Evolutionary conservation across 2,888 invertebrate genomes (phyloP), one percentile per base, ranked within the genome.

Genomic region (Eupithecia insigniata): DNA sequence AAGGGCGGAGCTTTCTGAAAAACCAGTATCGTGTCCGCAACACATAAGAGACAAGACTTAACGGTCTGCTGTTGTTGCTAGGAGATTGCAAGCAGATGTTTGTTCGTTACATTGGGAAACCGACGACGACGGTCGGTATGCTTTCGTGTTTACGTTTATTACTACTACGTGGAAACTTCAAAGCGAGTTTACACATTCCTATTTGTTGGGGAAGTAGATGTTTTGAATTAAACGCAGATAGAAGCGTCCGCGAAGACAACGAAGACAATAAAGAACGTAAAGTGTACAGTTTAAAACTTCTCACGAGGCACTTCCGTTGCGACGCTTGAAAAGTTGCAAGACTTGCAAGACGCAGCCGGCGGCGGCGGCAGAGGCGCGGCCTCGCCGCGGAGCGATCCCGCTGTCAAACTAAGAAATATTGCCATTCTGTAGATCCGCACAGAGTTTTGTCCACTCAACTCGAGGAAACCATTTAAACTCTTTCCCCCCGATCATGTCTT

Each of bases 341-440:
- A 88, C 84, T 64, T 64, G 36, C 64, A 64, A 64, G 62, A 62
- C 34, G 62, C 36, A 62, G 87, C 82, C 86, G 88, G 86, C 85
- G 87, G 85, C 84, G 87, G 84, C 84, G 77, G 43, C 43, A n/a
- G 80, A 78, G 78, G 76, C 78, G 79, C 80, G 82, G 83, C 81
- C 84, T 81, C 82, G 78, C 81, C 83, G 80, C 83, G 83, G 81
- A 81, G 80, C 86, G 87, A 88, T 89, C 86, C 84, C 83, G 83
- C 87, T 89, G 90, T 91, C 92, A 91, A 91, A 91, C 86, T 87
- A 88, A 91, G 91, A 93, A 91, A 92, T 92, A 93, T 93, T 87
- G 88, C 87, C 82, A 82, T 81, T 82, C 79, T 78, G 74, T 79
- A 84, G 80, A 82, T 83, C 78, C 80, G 81, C 79, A 74, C 76